Evolutionary conservation across 2,797 vertebrate species (phyloP).

Genomic region (Pteronotus mesoamericanus): DNA sequence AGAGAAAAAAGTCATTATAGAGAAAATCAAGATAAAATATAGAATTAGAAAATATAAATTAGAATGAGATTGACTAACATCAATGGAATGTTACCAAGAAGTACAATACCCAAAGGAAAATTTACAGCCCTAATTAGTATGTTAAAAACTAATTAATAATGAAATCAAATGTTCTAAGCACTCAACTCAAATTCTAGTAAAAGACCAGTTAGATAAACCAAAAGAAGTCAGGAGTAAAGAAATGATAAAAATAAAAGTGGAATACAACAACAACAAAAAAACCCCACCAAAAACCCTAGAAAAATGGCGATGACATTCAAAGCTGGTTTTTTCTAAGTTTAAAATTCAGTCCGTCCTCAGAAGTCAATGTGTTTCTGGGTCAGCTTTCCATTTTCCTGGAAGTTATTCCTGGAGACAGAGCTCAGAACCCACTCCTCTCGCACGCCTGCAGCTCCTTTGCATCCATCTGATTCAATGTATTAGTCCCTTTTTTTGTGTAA

Average conservation of each 20-base stretch:
- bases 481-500: not conserved
- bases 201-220: not conserved
- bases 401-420: not conserved
- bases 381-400: not conserved
- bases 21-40: constrained; percentile 14
- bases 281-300: not conserved
- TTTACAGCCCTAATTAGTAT: not conserved
- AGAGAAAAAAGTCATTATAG: not conserved
- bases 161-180: not conserved
- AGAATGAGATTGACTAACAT: not conserved
- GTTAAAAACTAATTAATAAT: not conserved
- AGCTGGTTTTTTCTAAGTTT: not conserved
- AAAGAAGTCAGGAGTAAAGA: not conserved
- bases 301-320: not conserved
- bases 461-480: not conserved
- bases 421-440: not conserved
- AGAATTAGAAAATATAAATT: not conserved
- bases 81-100: not conserved
- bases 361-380: not conserved
- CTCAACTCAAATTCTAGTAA: not conserved
- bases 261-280: not conserved
- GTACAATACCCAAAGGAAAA: not conserved
- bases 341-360: not conserved
- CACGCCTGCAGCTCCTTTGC: not conserved
- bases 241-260: not conserved